Conservation (phyloP, 2,888 invertebrate species). For the Drosophila siamana region DNA sequence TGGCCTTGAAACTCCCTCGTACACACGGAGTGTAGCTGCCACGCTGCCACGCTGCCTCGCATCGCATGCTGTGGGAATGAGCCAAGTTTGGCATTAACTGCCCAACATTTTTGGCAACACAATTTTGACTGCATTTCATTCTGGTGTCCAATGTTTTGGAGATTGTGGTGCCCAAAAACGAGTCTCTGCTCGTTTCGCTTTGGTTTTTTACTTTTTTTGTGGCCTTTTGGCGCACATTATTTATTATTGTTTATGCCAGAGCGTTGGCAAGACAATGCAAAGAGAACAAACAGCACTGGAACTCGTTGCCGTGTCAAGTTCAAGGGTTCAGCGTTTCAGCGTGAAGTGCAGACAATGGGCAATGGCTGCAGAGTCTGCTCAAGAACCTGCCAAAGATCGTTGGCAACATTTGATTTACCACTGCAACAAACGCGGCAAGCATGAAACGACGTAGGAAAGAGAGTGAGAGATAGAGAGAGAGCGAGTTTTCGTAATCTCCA, state of each 20-base stretch:
- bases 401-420: conserved; percentile 18
- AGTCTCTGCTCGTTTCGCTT: background rate
- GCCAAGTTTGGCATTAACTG: conserved; percentile 25
- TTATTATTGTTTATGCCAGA: conserved; percentile 54
- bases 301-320: conserved; percentile 76
- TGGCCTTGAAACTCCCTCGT: conserved; percentile 67
- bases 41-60: too few relatives aligned
- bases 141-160: background rate
- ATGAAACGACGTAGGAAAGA: conserved; percentile 9
- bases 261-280: conserved; percentile 67
- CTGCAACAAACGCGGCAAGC: conserved; percentile 32
- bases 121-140: conserved; percentile 35
- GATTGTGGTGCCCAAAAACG: background rate
- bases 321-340: conserved; percentile 78
- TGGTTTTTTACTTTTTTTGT: conserved; percentile 56
- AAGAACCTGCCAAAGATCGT: conserved; percentile 14
- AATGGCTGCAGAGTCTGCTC: background rate
- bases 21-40: too few relatives aligned
- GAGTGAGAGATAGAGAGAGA: background rate
- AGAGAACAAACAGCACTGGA: conserved; percentile 58
- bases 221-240: conserved; percentile 78
- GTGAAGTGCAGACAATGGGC: conserved; percentile 9
- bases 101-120: conserved; percentile 21
- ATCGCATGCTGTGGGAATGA: conserved; percentile 13
- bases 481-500: conserved; percentile 59